These are phyloP conservation scores for Clarias laeviceps DNA, from an alignment of 2,797 vertebrate genomes.

Conservation along the genomic window DNA sequence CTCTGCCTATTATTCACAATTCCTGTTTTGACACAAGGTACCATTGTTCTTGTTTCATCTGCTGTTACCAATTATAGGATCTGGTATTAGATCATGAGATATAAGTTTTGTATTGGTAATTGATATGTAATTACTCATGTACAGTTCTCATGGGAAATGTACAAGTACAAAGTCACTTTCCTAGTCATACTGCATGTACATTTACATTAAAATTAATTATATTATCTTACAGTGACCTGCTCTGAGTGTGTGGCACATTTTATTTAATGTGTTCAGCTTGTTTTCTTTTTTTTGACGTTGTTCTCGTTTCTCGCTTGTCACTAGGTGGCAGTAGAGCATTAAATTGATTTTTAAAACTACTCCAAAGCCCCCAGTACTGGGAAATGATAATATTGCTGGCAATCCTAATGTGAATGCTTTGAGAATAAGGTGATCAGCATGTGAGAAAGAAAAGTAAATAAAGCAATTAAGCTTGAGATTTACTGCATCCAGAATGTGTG, in stretches of 20 bases:
- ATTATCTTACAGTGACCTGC: not conserved
- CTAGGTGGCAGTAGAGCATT: conserved; percentile 30
- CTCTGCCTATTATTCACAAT: not conserved
- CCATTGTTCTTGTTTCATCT: not conserved
- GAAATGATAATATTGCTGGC: not conserved
- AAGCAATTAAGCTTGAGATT: not conserved
- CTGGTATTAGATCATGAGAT: too few species aligned
- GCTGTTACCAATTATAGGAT: not conserved
- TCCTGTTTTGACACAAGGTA: not conserved
- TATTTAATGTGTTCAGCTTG: not conserved
- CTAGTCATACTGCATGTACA: not conserved
- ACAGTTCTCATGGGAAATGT: not conserved
- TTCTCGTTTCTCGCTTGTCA: not conserved
- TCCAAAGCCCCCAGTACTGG: not conserved
- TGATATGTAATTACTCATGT: not conserved
- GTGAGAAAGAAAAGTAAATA: not conserved
- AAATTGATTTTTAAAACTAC: not conserved
- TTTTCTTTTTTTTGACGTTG: too few species aligned
- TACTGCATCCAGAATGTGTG: not conserved
- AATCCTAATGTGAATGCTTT: not conserved
- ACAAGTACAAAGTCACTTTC: not conserved
- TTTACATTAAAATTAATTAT: not conserved
- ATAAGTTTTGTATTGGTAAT: too few species aligned
- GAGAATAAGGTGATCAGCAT: too few species aligned
- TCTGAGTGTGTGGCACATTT: not conserved